A percentile compares a stretch with the other conserved stretches of the same genome.
Evolutionary conservation across 2,888 invertebrate genomes (phyloP).

Genomic region (Andrena minutula): DNA sequence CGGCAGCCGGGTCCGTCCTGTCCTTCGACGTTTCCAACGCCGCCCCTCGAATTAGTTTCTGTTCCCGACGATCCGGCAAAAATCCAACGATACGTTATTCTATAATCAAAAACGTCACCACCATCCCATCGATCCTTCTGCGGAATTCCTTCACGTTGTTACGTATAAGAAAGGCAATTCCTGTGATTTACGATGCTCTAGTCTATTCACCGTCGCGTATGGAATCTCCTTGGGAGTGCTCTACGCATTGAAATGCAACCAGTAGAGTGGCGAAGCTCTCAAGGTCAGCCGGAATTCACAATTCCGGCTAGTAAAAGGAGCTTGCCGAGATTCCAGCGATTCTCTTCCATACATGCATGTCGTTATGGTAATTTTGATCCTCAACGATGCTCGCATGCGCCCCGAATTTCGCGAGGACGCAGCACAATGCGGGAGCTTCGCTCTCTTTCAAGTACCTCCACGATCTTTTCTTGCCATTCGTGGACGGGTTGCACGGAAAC

Average conservation of each 20-base stretch:
- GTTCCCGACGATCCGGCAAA: not conserved
- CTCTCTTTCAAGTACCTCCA: slow-evolving; percentile 29
- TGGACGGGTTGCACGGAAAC: not conserved
- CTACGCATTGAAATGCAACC: slow-evolving; percentile 15
- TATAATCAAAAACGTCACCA: not conserved
- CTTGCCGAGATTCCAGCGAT: slow-evolving; percentile 54
- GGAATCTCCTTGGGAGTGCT: slow-evolving; percentile 39
- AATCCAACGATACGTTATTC: not conserved
- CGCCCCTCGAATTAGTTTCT: slow-evolving; percentile 46
- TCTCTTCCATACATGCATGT: slow-evolving; percentile 79
- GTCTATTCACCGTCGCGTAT: slow-evolving; percentile 45
- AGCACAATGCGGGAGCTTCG: slow-evolving; percentile 32
- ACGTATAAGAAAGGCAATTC: slow-evolving; percentile 24
- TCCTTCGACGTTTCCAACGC: slow-evolving; percentile 11
- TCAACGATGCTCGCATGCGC: slow-evolving; percentile 57
- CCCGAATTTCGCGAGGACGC: slow-evolving; percentile 43
- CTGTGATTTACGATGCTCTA: slow-evolving; percentile 57
- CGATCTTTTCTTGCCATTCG: slow-evolving; percentile 48
- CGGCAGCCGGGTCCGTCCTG: not conserved
- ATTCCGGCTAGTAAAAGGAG: slow-evolving; percentile 62
- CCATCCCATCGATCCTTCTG: not conserved
- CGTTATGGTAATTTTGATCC: slow-evolving; percentile 78
- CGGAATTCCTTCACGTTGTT: not conserved
- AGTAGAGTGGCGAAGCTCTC: slow-evolving; percentile 41
- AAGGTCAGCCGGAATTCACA: slow-evolving; percentile 70